Conservation (phyloP, 2,797 vertebrate species). For the Anguilla pacifica region DNA sequence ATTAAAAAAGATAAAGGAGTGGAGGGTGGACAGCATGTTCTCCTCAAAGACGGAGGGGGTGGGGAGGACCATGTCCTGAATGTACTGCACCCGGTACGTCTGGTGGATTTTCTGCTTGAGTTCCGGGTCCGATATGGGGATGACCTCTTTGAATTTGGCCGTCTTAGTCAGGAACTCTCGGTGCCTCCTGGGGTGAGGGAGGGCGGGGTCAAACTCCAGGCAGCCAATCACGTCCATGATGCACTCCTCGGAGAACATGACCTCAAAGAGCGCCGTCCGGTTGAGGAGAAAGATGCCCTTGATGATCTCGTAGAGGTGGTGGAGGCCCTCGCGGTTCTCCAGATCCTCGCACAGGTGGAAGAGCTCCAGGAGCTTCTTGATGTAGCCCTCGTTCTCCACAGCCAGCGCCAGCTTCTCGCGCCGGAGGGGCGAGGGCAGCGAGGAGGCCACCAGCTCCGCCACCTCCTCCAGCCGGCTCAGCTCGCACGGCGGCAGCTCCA, state of each 20-base stretch:
- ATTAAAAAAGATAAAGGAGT: slow-evolving; percentile 99
- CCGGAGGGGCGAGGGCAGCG: slow-evolving; percentile 92
- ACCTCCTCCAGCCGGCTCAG: slow-evolving; percentile 93
- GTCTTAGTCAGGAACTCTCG: slow-evolving; percentile 98
- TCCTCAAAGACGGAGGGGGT: slow-evolving; percentile 99
- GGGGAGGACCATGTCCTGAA: slow-evolving; percentile 99
- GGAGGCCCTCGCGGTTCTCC: slow-evolving; percentile 96
- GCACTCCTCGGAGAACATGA: slow-evolving; percentile 99
- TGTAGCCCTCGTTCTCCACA: slow-evolving; percentile 98
- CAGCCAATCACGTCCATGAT: slow-evolving; percentile 99
- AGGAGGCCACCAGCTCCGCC: slow-evolving; percentile 94
- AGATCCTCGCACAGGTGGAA: slow-evolving; percentile 97
- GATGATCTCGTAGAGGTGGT: slow-evolving; percentile 97
- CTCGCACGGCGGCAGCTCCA: slow-evolving; percentile 95
- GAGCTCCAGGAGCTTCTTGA: slow-evolving; percentile 97
- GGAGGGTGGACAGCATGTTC: slow-evolving; percentile 99
- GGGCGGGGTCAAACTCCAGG: slow-evolving; percentile 95
- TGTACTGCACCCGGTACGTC: slow-evolving; percentile 98
- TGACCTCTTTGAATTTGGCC: slow-evolving; percentile 98
- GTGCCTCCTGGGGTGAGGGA: slow-evolving; percentile 93
- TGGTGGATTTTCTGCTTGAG: slow-evolving; percentile 99
- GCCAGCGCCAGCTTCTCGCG: slow-evolving; percentile 96
- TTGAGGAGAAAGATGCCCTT: slow-evolving; percentile 99
- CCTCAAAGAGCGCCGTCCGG: slow-evolving; percentile 98
- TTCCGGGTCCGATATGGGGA: slow-evolving; percentile 98